Conservation (phyloP, 2,888 invertebrate genomes). For the Cerceris rybyensis region DNA sequence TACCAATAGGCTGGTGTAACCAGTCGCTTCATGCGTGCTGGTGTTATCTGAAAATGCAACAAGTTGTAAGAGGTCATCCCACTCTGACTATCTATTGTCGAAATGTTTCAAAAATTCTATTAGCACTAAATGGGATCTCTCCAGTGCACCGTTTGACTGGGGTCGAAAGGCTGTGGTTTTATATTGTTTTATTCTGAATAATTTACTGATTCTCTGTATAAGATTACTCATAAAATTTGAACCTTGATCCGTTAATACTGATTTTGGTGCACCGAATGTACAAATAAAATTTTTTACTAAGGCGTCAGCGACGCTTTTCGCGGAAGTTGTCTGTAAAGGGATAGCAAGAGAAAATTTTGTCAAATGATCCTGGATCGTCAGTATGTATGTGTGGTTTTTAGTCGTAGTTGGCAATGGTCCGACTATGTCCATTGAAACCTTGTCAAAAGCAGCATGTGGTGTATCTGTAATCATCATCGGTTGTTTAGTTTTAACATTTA, state of each 20-base stretch:
- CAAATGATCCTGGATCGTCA: not conserved
- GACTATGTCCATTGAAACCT: conserved; percentile 2
- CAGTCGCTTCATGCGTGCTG: too few relatives aligned
- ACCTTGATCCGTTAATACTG: conserved; percentile 23
- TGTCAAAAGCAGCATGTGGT: conserved; percentile 5
- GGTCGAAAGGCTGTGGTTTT: not conserved
- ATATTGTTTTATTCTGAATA: not conserved
- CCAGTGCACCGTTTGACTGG: too few relatives aligned
- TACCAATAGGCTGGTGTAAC: too few relatives aligned
- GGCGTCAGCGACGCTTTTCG: conserved; percentile 12
- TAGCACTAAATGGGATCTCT: conserved; percentile 2
- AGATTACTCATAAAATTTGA: conserved; percentile 13
- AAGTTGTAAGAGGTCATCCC: too few relatives aligned
- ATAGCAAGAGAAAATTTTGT: conserved; percentile 18
- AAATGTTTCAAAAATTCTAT: conserved; percentile 7
- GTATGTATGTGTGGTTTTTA: not conserved
- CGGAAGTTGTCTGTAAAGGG: conserved; percentile 2
- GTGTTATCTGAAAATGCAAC: too few relatives aligned
- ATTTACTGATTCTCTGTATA: not conserved
- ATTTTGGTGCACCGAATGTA: conserved; percentile 24
- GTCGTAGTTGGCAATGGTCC: conserved; percentile 3
- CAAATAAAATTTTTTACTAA: conserved; percentile 18
- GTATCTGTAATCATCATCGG: conserved; percentile 13
- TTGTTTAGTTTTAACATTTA: conserved; percentile 10
- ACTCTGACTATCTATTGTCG: too few relatives aligned